phyloP scores from a whole-genome alignment of 1,140 invertebrate species.

The Sitobion miscanthi region DNA sequence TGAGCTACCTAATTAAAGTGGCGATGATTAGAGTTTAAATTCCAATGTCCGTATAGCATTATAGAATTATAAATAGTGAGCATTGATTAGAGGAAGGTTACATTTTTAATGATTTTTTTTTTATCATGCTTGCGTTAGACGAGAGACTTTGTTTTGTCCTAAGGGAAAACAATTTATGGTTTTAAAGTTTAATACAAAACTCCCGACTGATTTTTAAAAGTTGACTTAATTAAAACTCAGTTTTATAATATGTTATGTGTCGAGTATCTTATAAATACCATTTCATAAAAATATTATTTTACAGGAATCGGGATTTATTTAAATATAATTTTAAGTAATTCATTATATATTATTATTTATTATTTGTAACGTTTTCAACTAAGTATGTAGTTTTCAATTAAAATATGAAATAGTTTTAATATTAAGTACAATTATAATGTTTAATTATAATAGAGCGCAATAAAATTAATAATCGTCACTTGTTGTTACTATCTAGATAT shows the following conservation, averaged over 20 bases:
- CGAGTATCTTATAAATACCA: background rate
- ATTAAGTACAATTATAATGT: too few species aligned
- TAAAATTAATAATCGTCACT: background rate
- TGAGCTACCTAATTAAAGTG: background rate
- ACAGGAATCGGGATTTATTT: background rate
- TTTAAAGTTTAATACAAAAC: background rate
- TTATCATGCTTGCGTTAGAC: background rate
- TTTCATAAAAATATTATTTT: background rate
- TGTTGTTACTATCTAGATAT: background rate
- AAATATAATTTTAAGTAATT: background rate
- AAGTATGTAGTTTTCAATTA: too few species aligned
- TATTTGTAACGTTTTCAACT: too few species aligned
- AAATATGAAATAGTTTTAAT: too few species aligned
- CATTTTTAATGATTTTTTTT: background rate
- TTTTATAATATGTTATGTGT: background rate
- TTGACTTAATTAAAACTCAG: background rate
- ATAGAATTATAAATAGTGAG: too few species aligned
- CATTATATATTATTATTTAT: too few species aligned
- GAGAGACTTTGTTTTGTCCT: background rate
- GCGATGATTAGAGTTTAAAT: background rate
- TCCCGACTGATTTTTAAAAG: background rate
- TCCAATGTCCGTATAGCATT: background rate
- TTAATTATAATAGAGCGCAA: background rate
- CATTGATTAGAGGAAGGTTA: too few species aligned
- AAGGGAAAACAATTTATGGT: background rate